Evolutionary conservation across 53 echinoderm and acorn worm genomes (phyloP).

Genomic region (Stichopus horrens): DNA sequence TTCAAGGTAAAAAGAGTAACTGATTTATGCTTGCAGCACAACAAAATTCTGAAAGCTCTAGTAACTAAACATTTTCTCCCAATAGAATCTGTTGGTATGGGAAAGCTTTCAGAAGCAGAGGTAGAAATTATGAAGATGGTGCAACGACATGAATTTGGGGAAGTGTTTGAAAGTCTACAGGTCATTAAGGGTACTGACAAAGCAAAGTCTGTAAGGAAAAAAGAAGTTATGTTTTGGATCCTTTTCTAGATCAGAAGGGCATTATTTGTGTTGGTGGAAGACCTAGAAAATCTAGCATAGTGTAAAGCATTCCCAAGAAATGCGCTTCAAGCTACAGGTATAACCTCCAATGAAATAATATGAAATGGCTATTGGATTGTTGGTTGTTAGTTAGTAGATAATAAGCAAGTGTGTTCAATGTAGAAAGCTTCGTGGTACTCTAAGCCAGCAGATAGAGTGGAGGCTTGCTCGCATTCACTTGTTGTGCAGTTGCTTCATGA

Average conservation of each 20-base stretch:
- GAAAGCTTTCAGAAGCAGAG: background rate
- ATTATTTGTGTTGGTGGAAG: slow-evolving; percentile 17
- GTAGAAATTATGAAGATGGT: no score
- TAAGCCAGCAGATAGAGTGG: slow-evolving; percentile 31
- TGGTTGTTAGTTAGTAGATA: no score
- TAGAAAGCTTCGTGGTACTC: no score
- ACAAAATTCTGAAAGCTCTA: slow-evolving; percentile 28
- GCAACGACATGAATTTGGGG: no score
- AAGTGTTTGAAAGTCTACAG: background rate
- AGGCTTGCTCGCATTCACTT: slow-evolving; percentile 50
- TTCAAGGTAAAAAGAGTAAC: slow-evolving; percentile 46
- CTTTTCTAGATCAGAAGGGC: slow-evolving; percentile 1
- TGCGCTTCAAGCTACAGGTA: slow-evolving; percentile 36
- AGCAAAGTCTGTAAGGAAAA: no score
- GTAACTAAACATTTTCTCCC: background rate
- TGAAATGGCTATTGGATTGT: no score
- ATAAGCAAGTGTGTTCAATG: no score
- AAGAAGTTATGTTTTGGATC: background rate
- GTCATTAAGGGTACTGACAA: background rate
- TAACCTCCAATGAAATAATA: background rate
- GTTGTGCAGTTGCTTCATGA: slow-evolving; percentile 40
- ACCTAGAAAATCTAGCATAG: slow-evolving; percentile 5
- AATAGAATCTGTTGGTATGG: no score
- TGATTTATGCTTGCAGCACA: slow-evolving; percentile 55
- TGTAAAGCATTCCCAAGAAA: slow-evolving; percentile 25